phyloP scores from a whole-genome alignment of 2,888 invertebrate genomes.

The Microdon myrmicae region DNA sequence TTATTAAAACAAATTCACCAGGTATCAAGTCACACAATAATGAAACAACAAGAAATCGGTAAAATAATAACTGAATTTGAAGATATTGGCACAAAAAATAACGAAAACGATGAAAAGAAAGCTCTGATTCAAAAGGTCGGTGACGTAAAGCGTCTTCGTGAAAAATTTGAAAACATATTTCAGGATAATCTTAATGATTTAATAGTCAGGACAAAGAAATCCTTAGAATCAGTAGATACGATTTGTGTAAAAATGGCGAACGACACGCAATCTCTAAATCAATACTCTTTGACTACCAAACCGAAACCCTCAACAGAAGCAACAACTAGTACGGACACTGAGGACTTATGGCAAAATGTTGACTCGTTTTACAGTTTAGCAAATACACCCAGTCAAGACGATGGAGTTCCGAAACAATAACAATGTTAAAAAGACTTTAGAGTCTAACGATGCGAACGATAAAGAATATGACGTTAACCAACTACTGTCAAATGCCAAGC shows the following conservation, averaged over 20 bases:
- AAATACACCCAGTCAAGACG: background rate
- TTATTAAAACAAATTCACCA: constrained; percentile 57
- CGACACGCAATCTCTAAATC: no score
- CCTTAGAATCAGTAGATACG: background rate
- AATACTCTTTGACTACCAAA: no score
- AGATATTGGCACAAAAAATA: constrained; percentile 4
- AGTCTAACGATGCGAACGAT: no score
- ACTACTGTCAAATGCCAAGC: no score
- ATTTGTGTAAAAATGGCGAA: background rate
- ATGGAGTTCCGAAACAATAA: no score
- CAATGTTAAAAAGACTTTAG: no score
- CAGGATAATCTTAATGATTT: constrained; percentile 5
- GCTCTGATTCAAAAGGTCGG: constrained; percentile 10
- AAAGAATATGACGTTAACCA: no score
- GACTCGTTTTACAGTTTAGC: constrained; percentile 21
- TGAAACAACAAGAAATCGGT: constrained; percentile 22
- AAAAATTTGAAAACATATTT: constrained; percentile 21
- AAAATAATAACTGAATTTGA: constrained; percentile 25
- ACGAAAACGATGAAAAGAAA: background rate
- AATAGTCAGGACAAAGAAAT: constrained; percentile 1
- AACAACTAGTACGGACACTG: background rate
- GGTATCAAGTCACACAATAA: constrained; percentile 44
- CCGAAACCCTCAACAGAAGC: background rate
- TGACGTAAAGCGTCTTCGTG: constrained; percentile 16
- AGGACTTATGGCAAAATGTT: constrained; percentile 2